Evolutionary conservation across 2,888 invertebrate genomes (phyloP), one percentile per base, ranked within the genome.

Genomic region (Drosophila mimica): DNA sequence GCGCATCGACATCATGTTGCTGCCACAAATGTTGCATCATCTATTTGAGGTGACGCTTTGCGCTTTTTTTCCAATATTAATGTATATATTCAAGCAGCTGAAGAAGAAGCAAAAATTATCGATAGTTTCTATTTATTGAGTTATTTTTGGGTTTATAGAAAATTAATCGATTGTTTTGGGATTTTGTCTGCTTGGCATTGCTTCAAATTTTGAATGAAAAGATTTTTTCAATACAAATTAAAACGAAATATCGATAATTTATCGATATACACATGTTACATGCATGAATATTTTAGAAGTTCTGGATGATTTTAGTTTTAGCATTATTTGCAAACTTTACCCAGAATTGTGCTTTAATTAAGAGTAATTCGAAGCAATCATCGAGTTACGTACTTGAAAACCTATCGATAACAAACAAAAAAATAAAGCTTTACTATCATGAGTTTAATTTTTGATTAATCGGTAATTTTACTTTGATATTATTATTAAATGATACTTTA

Each of bases 21-120:
- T 81, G 79, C 72, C 64, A 58, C 76, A 70, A 79, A 76, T 89
- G 88, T 85, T 89, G 89, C 88, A 81, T 83, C 51, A 83, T 59
- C 20, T 53, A 38, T 63, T 49, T 54, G 54, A 25, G 20, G 5
- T 68, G 70, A 31, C 40, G 48, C 53, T 17, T 71, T 28, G 20
- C 48, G 40, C 33, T 38, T 36, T 33, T 70, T 31, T 43, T 38
- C 28, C 1, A 7, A 4, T 46, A 20, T 25, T 8, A 0, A 0
- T 25, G 15, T 9, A 46, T 7, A 5, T 43, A 8, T 46, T 46
- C 7, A 3, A 46, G 15, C 15, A 15, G 46, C 4, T 15, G 15
- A 20, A 20, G 20, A 25, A 46, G 25, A 4, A 15, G 20, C 46
- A 25, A 2, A 49, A 48, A 5, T 43, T 0, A 43, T 31, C 64